These are phyloP conservation scores for Indri indri DNA, from an alignment of 2,113 vertebrate genomes.

Conservation along the genomic window DNA sequence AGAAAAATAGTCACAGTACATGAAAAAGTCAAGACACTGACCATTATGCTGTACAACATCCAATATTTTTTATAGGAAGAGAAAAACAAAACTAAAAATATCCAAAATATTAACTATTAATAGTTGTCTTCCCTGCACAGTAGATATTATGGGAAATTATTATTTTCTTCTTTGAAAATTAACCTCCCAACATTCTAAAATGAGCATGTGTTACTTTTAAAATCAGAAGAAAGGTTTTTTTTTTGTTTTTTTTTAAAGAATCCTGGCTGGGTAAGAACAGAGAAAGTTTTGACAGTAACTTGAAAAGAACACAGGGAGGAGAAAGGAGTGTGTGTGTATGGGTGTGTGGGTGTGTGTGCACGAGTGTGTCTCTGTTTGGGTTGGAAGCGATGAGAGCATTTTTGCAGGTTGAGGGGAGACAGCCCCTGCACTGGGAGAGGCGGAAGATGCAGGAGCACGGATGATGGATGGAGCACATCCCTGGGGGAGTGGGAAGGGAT, in stretches of 20 bases:
- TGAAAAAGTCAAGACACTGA: not conserved
- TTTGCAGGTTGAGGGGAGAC: conserved; percentile 12
- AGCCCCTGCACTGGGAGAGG: not conserved
- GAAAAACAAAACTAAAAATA: not conserved
- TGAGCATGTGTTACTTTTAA: not conserved
- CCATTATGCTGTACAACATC: not conserved
- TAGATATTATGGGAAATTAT: not conserved
- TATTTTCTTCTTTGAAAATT: conserved; percentile 35
- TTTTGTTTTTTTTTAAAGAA: not conserved
- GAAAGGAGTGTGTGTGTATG: not conserved
- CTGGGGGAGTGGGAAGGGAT: conserved; percentile 52
- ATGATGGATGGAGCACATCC: conserved; percentile 72
- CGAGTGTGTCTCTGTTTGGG: not conserved
- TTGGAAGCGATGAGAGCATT: conserved; percentile 50
- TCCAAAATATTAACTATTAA: not conserved
- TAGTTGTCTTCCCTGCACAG: not conserved
- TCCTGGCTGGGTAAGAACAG: conserved; percentile 47
- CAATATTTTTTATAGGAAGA: not conserved
- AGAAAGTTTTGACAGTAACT: conserved; percentile 49
- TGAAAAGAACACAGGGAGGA: not conserved
- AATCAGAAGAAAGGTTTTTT: conserved; percentile 25
- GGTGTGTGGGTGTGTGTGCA: not conserved
- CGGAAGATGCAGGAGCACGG: conserved; percentile 46
- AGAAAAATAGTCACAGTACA: not conserved
- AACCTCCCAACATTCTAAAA: not conserved